phyloP scores from a whole-genome alignment of 1,140 invertebrate species.

The Scaptomyza hsui region DNA sequence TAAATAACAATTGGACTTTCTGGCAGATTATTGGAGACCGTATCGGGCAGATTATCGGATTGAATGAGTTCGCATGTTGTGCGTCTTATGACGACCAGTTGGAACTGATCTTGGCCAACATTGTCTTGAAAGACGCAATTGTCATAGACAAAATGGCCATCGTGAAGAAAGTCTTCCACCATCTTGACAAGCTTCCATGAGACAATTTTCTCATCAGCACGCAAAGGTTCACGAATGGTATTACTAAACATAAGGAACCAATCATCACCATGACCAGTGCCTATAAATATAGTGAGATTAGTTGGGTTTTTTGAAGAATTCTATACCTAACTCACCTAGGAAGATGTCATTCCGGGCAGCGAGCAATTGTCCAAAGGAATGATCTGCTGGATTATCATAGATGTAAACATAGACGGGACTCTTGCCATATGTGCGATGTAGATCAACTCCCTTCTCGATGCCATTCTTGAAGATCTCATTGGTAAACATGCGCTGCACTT shows the following conservation, averaged over 20 bases:
- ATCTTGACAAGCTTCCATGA: constrained; percentile 42
- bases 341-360: constrained; percentile 39
- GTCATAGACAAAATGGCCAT: constrained; percentile 16
- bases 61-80: background rate
- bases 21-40: background rate
- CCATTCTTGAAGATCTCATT: constrained; percentile 84
- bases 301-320: too few species aligned
- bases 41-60: background rate
- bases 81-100: constrained; percentile 4
- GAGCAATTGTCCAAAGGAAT: constrained; percentile 11
- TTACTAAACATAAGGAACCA: constrained; percentile 40
- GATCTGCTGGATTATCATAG: constrained; percentile 55
- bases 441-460: constrained; percentile 12
- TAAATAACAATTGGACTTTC: background rate
- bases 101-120: constrained; percentile 6
- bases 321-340: constrained; percentile 16
- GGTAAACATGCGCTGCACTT: constrained; percentile 55
- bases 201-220: constrained; percentile 39
- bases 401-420: constrained; percentile 48
- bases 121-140: constrained; percentile 24
- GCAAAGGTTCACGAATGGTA: background rate
- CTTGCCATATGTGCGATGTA: constrained; percentile 25
- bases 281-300: constrained; percentile 12
- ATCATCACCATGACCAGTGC: constrained; percentile 57
- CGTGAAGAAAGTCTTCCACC: constrained; percentile 42